These are phyloP conservation scores for Fukomys damarensis DNA, from an alignment of 2,113 vertebrate genomes.

Conservation along the genomic window DNA sequence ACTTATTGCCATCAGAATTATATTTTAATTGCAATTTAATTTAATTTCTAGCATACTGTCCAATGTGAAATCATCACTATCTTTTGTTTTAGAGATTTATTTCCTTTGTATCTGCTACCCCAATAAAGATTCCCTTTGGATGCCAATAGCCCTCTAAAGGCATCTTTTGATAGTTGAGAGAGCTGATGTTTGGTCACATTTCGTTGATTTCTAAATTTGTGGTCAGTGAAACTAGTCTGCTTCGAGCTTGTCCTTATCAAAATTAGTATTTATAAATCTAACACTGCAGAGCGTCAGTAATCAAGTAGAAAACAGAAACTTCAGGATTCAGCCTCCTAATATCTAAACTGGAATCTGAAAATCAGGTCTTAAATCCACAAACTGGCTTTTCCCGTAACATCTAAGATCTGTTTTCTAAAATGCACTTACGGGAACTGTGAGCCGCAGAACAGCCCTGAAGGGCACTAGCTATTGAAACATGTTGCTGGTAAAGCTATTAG, in stretches of 20 bases:
- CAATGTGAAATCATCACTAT: neutral
- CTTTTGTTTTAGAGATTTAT: conserved; percentile 16
- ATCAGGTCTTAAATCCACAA: neutral
- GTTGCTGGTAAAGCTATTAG: conserved; percentile 2
- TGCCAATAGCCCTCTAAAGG: neutral
- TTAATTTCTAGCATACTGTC: neutral
- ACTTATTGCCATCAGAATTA: neutral
- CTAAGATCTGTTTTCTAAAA: neutral
- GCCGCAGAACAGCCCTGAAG: neutral
- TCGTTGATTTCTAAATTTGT: conserved; percentile 25
- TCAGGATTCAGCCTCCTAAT: neutral
- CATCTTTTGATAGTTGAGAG: neutral
- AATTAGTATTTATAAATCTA: neutral
- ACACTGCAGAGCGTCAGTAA: neutral
- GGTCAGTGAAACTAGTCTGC: neutral
- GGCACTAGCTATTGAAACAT: neutral
- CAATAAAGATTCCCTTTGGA: neutral
- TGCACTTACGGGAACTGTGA: neutral
- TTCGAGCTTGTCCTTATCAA: neutral
- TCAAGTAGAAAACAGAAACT: neutral
- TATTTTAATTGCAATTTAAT: conserved; percentile 41
- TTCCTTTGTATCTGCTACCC: neutral
- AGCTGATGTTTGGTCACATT: neutral
- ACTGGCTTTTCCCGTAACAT: neutral
- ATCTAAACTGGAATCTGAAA: neutral